These are phyloP conservation scores for Boulengeromyrus knoepffleri DNA, from an alignment of 2,113 vertebrate genomes.

Conservation along the genomic window DNA sequence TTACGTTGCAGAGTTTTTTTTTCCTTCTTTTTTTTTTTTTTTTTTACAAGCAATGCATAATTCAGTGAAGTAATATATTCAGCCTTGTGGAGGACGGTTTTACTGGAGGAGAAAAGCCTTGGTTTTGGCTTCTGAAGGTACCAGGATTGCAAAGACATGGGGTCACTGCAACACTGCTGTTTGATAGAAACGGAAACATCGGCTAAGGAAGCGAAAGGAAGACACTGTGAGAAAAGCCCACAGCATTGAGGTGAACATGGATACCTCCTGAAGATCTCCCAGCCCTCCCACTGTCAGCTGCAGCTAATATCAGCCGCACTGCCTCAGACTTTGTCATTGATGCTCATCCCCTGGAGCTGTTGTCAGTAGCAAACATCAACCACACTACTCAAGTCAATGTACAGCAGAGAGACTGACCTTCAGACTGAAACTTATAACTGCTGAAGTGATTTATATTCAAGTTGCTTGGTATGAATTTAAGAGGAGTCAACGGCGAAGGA, in stretches of 20 bases:
- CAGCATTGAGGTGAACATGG: not conserved
- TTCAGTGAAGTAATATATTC: conserved; percentile 10
- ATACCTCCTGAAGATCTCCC: not conserved
- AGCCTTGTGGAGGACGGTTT: not conserved
- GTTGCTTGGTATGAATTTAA: not conserved
- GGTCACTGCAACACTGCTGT: not conserved
- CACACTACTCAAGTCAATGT: not conserved
- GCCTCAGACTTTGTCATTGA: not conserved
- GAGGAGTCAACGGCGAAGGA: not conserved
- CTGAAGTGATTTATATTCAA: conserved; percentile 16
- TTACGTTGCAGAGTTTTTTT: not conserved
- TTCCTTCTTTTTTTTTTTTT: not conserved
- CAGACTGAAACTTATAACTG: not conserved
- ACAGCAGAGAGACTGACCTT: not conserved
- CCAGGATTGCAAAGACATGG: not conserved
- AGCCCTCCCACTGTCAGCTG: not conserved
- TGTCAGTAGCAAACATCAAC: not conserved
- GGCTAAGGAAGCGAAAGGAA: not conserved
- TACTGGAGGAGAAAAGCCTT: not conserved
- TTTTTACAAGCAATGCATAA: conserved; percentile 13
- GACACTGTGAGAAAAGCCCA: not conserved
- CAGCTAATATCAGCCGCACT: not conserved
- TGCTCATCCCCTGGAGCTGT: not conserved
- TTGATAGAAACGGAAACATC: not conserved
- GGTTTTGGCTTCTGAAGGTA: not conserved